Conservation (phyloP, 2,113 vertebrate genomes). For the Labeo rohita region DNA sequence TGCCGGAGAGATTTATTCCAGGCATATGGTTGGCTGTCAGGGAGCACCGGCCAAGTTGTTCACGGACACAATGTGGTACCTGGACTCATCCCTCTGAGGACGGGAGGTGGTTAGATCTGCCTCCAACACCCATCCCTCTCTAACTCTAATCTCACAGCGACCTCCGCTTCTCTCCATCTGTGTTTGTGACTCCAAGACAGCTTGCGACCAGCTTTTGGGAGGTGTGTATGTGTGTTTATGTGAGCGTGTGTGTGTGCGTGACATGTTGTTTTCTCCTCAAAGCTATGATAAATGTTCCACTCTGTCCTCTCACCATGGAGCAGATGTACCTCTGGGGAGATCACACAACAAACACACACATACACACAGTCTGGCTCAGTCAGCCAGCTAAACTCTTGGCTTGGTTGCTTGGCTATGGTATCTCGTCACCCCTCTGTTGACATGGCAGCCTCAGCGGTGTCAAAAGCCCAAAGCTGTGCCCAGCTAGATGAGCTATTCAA, state of each 20-base stretch:
- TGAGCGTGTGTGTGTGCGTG: constrained; percentile 23
- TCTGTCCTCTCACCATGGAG: constrained; percentile 51
- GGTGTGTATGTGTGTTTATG: constrained; percentile 23
- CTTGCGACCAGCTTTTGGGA: constrained; percentile 39
- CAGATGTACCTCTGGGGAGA: constrained; percentile 47
- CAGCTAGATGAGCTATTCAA: constrained; percentile 27
- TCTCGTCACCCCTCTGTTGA: constrained; percentile 35
- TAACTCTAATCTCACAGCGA: constrained; percentile 29
- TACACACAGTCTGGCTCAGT: constrained; percentile 27
- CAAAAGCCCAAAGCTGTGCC: constrained; percentile 32
- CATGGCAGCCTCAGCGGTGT: constrained; percentile 41
- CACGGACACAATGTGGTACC: constrained; percentile 21
- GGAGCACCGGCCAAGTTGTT: constrained; percentile 20
- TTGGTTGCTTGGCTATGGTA: constrained; percentile 32
- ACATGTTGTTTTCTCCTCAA: constrained; percentile 47
- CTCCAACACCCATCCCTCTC: not conserved
- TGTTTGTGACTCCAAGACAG: constrained; percentile 39
- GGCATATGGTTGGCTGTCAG: constrained; percentile 33
- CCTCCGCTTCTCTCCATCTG: constrained; percentile 41
- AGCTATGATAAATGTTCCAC: constrained; percentile 53
- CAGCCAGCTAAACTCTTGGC: constrained; percentile 44
- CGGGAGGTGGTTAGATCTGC: not conserved
- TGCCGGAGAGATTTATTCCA: constrained; percentile 19
- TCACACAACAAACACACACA: constrained; percentile 34
- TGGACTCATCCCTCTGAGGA: constrained; percentile 5